Base-by-base conservation (phyloP, 2,797 vertebrate species). In the Helostoma temminkii region DNA sequence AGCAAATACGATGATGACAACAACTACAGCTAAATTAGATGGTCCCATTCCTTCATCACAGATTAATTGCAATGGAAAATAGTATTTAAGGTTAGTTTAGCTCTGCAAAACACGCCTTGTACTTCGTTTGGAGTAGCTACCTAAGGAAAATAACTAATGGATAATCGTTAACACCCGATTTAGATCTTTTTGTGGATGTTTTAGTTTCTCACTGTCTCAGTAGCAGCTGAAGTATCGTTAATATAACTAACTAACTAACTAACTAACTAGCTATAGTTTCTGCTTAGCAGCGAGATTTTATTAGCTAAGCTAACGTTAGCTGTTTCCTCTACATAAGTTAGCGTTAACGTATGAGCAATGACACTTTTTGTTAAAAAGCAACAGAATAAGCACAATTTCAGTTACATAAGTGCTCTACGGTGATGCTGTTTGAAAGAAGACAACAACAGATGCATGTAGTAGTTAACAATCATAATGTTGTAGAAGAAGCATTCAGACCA, bases 1-100 rank as follows among this genome's bases (percentile, higher is more conserved):
- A 41, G 54, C n/a, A 16, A 75, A 39, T 16, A 22, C 49, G 7
- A 81, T 16, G 42, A 83, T 63, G 10, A 86, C 47, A 45, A 62
- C 32, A 5, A 54, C 25, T 7, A 8, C 39, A 18, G 21, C 28
- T 25, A 60, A 34, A 70, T 78, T 12, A 26, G 18, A 56, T 3
- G 42, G 22, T 36, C 22, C 14, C 83, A 63, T 74, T 3, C 0
- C 46, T 3, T 26, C 18, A 18, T 5, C 0, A 50, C 10, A 32
- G 25, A 5, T 8, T 30, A 21, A 41, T n/a, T n/a, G n/a, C n/a
- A n/a, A n/a, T n/a, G n/a, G n/a, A n/a, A n/a, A n/a, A n/a, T n/a
- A n/a, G n/a, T n/a, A n/a, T n/a, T n/a, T n/a, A n/a, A n/a, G n/a
- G n/a, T n/a, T n/a, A n/a, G n/a, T n/a, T n/a, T n/a, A n/a, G n/a